Evolutionary conservation across 2,797 vertebrate genomes (phyloP), one percentile per base, ranked within the genome.

Genomic region (Enteromius viviparus): DNA sequence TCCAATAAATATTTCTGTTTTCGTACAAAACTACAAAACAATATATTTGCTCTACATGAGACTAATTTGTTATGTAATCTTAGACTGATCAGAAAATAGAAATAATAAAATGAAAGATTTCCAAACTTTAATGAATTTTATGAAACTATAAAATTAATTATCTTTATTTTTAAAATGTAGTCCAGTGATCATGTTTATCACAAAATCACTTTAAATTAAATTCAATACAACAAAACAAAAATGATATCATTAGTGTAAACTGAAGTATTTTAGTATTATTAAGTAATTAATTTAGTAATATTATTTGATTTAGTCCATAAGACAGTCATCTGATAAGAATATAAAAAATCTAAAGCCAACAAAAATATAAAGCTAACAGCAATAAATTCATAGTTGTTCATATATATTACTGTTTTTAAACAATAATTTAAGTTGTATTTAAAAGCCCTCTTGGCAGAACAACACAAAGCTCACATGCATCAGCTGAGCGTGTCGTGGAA

Each of bases 401-500:
- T 6, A 32, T 72, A 21, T 1, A 19, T 49, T 29, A 19, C 6
- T 15, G 23, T 26, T 8, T 9, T 4, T 0, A 9, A 53, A 12
- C 37, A 37, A 53, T 14, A 8, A n/a, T 1, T n/a, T 0, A 75
- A 34, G 29, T n/a, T 55, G 71, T 66, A 42, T 66, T 82, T 53
- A 53, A 80, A 69, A 55, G 45, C 58, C 26, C 58, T 9, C 32
- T 75, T 23, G 65, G 62, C 17, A 68, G 62, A 76, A 32, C 15
- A 51, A 23, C 42, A 66, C 45, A 66, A 75, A 69, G 64, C 47
- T 23, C n/a, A 21, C 49, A 55, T 45, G 49, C 12, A 40, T 70
- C 81, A 77, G 32, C 47, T 55, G 81, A 53, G 60, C 6, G 32
- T 55, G 80, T 55, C 71, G 23, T 81, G 9, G 58, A 74, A 72